phyloP scores from a whole-genome alignment of 2,888 invertebrate genomes.

The Zelleria hepariella region DNA sequence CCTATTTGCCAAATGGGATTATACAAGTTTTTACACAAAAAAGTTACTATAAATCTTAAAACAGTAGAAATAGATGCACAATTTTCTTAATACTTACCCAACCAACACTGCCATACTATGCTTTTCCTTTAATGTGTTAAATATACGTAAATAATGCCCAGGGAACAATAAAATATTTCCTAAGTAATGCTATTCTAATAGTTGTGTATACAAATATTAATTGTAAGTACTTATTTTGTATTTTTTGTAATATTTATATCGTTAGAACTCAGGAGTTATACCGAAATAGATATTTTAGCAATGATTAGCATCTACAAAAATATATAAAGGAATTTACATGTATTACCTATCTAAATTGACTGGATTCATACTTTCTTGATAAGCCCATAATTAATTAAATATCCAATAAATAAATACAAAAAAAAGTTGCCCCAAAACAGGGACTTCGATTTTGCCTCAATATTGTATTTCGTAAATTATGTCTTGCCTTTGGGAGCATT shows the following conservation, averaged over 20 bases:
- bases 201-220: neutral
- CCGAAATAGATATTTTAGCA: neutral
- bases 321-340: too few species aligned
- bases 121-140: constrained; percentile 22
- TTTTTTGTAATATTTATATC: neutral
- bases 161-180: constrained; percentile 33
- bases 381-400: too few species aligned
- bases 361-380: too few species aligned
- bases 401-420: too few species aligned
- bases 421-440: too few species aligned
- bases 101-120: constrained; percentile 34
- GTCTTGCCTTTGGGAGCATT: neutral
- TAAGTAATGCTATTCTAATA: neutral
- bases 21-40: neutral
- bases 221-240: neutral
- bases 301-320: neutral
- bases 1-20: neutral
- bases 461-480: too few species aligned
- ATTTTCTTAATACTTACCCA: neutral
- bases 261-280: too few species aligned
- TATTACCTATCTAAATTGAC: too few species aligned
- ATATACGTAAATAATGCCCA: constrained; percentile 22
- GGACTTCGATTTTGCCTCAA: too few species aligned
- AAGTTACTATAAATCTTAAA: neutral
- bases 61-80: neutral